Evolutionary conservation across 2,797 vertebrate species (phyloP), one percentile per base, ranked within the genome.

Genomic region (Melanotaenia parkinsoni): DNA sequence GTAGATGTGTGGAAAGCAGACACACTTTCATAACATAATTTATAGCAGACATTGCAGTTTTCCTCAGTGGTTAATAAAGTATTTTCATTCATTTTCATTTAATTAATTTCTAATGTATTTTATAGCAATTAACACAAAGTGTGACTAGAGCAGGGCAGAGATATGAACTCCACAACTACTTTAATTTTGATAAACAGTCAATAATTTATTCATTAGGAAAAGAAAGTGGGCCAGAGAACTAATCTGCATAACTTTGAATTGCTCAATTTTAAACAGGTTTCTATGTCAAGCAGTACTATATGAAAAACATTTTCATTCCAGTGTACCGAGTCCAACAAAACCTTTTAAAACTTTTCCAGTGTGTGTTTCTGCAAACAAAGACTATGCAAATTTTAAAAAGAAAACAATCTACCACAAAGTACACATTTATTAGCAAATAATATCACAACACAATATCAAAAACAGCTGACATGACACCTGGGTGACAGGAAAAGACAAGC

Each of bases 141-240:
- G 20, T 51, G 50, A 53, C 64, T 57, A 32, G 40, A 50, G 30
- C n/a, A 63, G 38, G 74, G 56, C 35, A 63, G 51, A 63, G 51
- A 50, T 37, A 72, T 53, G 56, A 26, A 38, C 38, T 38, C 30
- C 50, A 66, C 80, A 70, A 62, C 72, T 57, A 67, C 80, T 87
- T 87, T 69, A 69, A 77, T 74, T 82, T 66, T 56, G 73, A 90
- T 82, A 80, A 89, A 83, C 67, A 43, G 79, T 90, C 77, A 92
- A 93, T 92, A 88, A 93, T 93, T 92, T 60, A 79, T 76, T 53
- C 38, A 72, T 7, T 58, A 70, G 54, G 51, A 77, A 11, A 63
- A 45, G 58, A 77, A 86, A 79, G 78, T 83, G 74, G 85, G 84
- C 74, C 80, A 87, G 67, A 58, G 58, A 76, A 58, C 77, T 77